Evolutionary conservation across 2,113 vertebrate genomes (phyloP), one percentile per base, ranked within the genome.

Genomic region (Erythrolamprus reginae): DNA sequence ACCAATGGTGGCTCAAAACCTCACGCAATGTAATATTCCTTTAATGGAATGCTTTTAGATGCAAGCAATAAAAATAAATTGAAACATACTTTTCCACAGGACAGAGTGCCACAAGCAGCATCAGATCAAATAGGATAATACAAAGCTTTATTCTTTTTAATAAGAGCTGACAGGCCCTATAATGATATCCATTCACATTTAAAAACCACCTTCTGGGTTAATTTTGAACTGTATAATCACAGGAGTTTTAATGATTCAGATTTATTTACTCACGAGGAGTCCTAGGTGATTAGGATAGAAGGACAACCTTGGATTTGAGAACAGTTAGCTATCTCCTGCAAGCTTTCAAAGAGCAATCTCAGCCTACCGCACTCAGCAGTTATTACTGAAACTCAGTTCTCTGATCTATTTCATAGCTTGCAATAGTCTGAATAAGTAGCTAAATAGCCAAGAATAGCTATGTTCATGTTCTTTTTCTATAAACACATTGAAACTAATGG

Each of bases 11-110:
- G 94, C 95, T 93, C 92, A 89, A 92, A 97, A 94, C 96, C 95
- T 95, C 94, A 90, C 92, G 90, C 94, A 84, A 95, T 19, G 94
- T 94, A 95, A 96, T 95, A 97, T 95, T 93, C 94, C 96, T 94
- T 97, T 96, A 96, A 97, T 96, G 97, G 97, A 97, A 97, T 95
- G 96, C 96, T 97, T 97, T 97, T 97, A 97, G 96, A 97, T 96
- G 90, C 92, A 94, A 95, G 96, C 95, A 93, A 96, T 97, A 97
- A 97, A 97, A 97, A 97, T 95, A 97, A 97, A 97, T 97, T 96
- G 97, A 93, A 95, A 97, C 96, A 90, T 96, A 95, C 93, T 96
- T 95, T 97, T 96, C 94, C 94, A 95, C 92, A 94, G 95, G 96
- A 89, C 97, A 91, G 95, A 96, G 95, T 96, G 96, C 94, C 94